These are phyloP conservation scores for Mus musculus DNA, from an alignment of 2,113 vertebrate species.

Conservation along the genomic window DNA sequence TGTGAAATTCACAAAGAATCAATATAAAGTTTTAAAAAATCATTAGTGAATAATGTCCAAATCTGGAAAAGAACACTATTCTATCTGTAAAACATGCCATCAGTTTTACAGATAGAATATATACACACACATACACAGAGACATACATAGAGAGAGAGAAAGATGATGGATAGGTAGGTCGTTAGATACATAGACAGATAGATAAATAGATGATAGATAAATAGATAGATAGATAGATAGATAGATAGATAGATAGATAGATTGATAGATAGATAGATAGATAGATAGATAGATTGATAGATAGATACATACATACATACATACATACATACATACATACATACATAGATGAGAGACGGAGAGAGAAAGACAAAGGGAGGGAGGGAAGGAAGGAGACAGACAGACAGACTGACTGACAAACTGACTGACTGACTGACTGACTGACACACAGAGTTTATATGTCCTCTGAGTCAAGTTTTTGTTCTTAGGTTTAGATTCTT, in stretches of 20 bases:
- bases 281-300: neutral
- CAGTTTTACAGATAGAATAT: neutral
- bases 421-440: neutral
- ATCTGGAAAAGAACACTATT: neutral
- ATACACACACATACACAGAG: too few relatives aligned
- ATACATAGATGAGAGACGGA: neutral
- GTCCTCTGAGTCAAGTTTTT: neutral
- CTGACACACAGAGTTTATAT: neutral
- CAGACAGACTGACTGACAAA: too few relatives aligned
- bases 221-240: neutral
- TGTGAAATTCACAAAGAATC: neutral
- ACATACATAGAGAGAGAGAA: too few relatives aligned
- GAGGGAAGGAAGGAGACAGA: neutral
- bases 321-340: neutral
- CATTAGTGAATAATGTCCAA: neutral
- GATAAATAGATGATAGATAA: neutral
- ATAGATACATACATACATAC: neutral
- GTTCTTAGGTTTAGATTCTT: neutral
- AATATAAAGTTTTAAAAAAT: neutral
- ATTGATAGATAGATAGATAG: neutral
- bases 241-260: neutral
- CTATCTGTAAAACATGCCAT: too few relatives aligned
- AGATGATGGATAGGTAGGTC: too few relatives aligned
- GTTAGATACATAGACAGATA: neutral
- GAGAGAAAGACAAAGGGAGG: neutral